Base-by-base conservation (phyloP, 2,888 invertebrate species). In the Diplazon laetatorius region DNA sequence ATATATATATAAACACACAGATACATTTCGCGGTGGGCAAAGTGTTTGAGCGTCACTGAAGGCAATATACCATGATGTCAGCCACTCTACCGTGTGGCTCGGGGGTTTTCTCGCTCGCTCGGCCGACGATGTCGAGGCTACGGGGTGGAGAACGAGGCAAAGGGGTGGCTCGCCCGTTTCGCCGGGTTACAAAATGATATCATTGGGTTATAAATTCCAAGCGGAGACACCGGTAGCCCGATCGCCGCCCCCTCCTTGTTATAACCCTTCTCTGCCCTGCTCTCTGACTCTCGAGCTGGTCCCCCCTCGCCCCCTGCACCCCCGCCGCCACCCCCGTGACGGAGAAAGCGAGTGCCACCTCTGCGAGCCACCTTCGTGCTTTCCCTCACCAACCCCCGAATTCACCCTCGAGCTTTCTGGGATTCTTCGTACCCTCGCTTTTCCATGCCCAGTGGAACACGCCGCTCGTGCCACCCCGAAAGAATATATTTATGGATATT, bases 151-250 rank as follows among this genome's bases (percentile, higher is more conserved):
- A n/a, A n/a, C n/a, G n/a, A n/a, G n/a, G n/a, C n/a, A n/a, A n/a
- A n/a, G n/a, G 87, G 87, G 85, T 88, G 86, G 89, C 85, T 87
- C 85, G 89, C 68, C 60, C 59, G 88, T 87, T 89, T 86, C 84
- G 84, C 86, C 83, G 84, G 87, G 89, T 88, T 87, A 90, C 89
- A 90, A 90, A 90, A 90, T 90, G 89, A 89, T 90, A 90, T 90
- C 90, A 90, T 90, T 89, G 89, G 89, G 89, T 89, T 89, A 89
- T 90, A 89, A 90, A 90, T 90, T 89, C 87, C 88, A 86, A 88
- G 87, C 88, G 87, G 88, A 89, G 89, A 90, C 89, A 89, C 87
- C 84, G 83, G 82, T 85, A 85, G 85, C 85, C 87, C 85, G 88
- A 90, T 89, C 89, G 87, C 80, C 80, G 83, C 81, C 76, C 82